Evolutionary conservation across 1,140 invertebrate species (phyloP), one percentile per base, ranked within the genome.

Genomic region (Nomia melanderi): DNA sequence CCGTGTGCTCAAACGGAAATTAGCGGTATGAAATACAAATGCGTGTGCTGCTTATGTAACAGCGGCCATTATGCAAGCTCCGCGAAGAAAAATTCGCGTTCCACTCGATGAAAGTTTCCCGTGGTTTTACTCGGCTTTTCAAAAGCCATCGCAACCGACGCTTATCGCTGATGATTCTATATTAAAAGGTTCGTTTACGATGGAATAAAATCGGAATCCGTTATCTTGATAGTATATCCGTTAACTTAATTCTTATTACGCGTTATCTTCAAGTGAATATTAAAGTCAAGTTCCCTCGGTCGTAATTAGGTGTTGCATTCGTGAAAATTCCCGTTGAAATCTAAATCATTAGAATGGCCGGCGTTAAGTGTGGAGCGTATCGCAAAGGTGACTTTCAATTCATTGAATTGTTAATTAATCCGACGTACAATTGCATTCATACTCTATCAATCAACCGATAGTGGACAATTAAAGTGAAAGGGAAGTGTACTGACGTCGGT

Each of bases 21-120:
- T 47, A 17, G 23, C 25, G 12, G 27, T 11, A 60, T 23, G 56
- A 23, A 17, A 31, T 5, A 27, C 20, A 33, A 33, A 71, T 33
- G 39, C 27, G n/a, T 27, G 12, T 3, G 33, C 17, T 9, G 14
- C 12, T 71, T 60, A 60, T n/a, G 20, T 33, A 71, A 71, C 27
- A 20, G 0, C 6, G 47, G 23, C 14, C 7, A 29, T 59, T 60
- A 60, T 60, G 56, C 57, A 71, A 60, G 23, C 8, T 20, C 12
- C 31, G 17, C 36, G 60, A 60, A 47, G 36, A 71, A 71, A 60
- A 44, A 14, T 71, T 20, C 17, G 6, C 39, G 27, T 57, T 33
- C 25, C 29, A 29, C 14, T 29, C 7, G 23, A 20, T 47, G 69
- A 60, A 71, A 71, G 69, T 62, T 0, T 47, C 12, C 1, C 0